Base-by-base conservation (phyloP, 2,888 invertebrate genomes). In the Hanleya hanleyi region DNA sequence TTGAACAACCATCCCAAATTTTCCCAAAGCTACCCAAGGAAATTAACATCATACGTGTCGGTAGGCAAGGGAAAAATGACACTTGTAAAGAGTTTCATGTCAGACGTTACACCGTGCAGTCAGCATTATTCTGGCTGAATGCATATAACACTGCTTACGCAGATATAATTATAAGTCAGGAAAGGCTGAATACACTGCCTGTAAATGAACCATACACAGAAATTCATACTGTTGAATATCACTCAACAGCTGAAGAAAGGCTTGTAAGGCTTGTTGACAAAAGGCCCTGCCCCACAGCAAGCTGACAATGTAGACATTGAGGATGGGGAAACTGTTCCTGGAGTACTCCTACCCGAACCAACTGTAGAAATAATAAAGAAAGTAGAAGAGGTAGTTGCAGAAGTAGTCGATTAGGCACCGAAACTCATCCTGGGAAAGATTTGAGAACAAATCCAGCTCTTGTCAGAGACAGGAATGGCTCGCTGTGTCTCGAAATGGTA, bases 401-500 rank as follows among this genome's bases (percentile, higher is more conserved):
- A 70, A 22, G 33, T 70, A 4, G 6, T 66, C n/a, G 65, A 69
- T 81, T 79, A 70, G 78, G 67, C 66, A 41, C 78, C 62, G 57
- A 76, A 33, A 29, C 5, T 18, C n/a, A 50, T 35, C 67, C 74
- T 22, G 72, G 72, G 32, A 68, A 69, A 70, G 73, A 66, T 0
- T 29, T 51, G n/a, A 35, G 80, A 68, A n/a, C 65, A 0, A 18
- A 2, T 7, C 74, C 80, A 37, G 73, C 73, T n/a, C 51, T 81
- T 1, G 72, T 78, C 5, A 76, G 51, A 38, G 81, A 81, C 38
- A 77, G 67, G 70, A 79, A 79, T 76, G 69, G 74, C 2, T 79
- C 75, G 18, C 18, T 77, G 1, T 26, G 81, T 32, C 51, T 81
- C 32, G 80, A 81, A 75, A 81, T 81, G 80, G 22, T n/a, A 51